These are phyloP conservation scores for Lottia scabra DNA, from an alignment of 2,888 invertebrate genomes.

Conservation along the genomic window DNA sequence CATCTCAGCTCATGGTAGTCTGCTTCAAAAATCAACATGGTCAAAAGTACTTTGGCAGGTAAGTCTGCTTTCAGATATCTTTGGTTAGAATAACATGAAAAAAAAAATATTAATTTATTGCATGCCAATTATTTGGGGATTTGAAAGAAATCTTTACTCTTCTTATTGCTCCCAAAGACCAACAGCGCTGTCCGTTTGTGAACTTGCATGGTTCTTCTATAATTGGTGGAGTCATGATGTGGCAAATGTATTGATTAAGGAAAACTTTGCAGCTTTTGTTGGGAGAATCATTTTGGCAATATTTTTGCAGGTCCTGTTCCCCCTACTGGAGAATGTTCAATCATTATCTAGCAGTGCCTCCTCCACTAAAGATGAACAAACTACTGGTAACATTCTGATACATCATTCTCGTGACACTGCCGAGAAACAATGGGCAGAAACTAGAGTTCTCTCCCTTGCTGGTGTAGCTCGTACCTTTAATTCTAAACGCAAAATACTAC, in stretches of 20 bases:
- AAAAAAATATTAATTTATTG: too few relatives aligned
- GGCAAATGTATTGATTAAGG: too few relatives aligned
- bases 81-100: too few relatives aligned
- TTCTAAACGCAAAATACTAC: constrained; percentile 85
- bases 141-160: too few relatives aligned
- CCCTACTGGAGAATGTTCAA: constrained; percentile 91
- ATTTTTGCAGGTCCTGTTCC: constrained; percentile 82
- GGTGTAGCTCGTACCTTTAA: constrained; percentile 95
- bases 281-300: neutral
- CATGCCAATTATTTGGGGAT: too few relatives aligned
- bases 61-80: too few relatives aligned
- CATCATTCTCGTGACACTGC: constrained; percentile 99
- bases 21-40: constrained; percentile 91
- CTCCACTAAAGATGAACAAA: constrained; percentile 60
- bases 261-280: too few relatives aligned
- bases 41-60: constrained; percentile 92
- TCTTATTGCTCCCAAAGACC: too few relatives aligned
- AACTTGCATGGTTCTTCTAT: too few relatives aligned
- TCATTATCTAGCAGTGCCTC: constrained; percentile 72
- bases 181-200: too few relatives aligned
- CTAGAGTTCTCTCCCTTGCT: constrained; percentile 78
- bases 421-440: constrained; percentile 99
- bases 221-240: too few relatives aligned
- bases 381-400: constrained; percentile 89
- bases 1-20: constrained; percentile 92